A percentile compares a stretch with the other conserved stretches of the same genome.
phyloP scores from a whole-genome alignment of 2,888 invertebrate genomes.

The Trichogramma evanescens region DNA sequence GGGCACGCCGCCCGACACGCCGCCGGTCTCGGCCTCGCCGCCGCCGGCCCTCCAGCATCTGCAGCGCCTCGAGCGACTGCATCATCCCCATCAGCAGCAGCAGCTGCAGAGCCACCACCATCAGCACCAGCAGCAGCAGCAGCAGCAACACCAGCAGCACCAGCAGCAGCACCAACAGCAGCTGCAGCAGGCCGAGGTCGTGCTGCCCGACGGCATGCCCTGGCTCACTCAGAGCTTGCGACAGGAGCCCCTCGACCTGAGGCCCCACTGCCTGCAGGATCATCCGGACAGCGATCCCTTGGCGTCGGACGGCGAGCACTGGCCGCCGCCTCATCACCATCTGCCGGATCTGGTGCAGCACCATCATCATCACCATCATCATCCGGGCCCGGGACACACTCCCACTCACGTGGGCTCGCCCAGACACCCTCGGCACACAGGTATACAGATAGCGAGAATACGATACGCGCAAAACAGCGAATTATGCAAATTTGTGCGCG shows the following conservation, averaged over 20 bases:
- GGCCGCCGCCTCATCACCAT: constrained; percentile 40
- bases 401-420: too few relatives aligned
- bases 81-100: constrained; percentile 25
- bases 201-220: constrained; percentile 57
- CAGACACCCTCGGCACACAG: constrained; percentile 38
- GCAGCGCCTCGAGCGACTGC: constrained; percentile 31
- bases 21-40: constrained; percentile 61
- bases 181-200: constrained; percentile 27
- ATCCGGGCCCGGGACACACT: not conserved
- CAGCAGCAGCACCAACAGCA: constrained; percentile 23
- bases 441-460: constrained; percentile 4
- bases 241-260: constrained; percentile 70
- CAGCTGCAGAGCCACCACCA: constrained; percentile 23
- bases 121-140: constrained; percentile 25
- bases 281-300: constrained; percentile 43
- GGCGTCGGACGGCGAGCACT: constrained; percentile 36
- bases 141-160: constrained; percentile 28
- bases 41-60: constrained; percentile 45
- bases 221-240: constrained; percentile 71
- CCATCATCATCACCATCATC: constrained; percentile 23
- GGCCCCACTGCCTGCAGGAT: constrained; percentile 59
- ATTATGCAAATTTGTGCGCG: too few relatives aligned
- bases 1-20: constrained; percentile 81
- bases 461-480: too few relatives aligned
- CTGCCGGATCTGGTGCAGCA: constrained; percentile 39